Evolutionary conservation across 2,797 vertebrate species (phyloP).

Genomic region (Diglossa cyanea): DNA sequence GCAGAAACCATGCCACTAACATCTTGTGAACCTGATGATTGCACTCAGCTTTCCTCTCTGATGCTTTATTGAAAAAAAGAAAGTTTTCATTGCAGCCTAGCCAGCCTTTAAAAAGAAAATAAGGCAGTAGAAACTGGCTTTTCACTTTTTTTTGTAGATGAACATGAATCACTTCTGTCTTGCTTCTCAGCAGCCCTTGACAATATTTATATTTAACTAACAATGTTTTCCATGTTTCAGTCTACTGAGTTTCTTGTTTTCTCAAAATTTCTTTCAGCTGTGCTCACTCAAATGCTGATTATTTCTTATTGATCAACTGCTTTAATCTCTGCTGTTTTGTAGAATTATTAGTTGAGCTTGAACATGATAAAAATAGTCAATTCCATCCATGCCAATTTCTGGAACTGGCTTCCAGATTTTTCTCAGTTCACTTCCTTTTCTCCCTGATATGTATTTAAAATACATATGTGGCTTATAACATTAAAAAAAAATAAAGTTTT

Average conservation of each 20-base stretch:
- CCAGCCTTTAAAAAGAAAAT: background rate
- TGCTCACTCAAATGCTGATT: background rate
- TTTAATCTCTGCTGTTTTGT: background rate
- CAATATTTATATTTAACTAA: constrained; percentile 35
- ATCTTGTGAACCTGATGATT: background rate
- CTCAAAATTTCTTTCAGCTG: background rate
- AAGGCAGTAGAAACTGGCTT: background rate
- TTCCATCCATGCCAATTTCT: background rate
- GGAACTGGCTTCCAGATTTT: background rate
- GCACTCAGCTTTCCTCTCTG: background rate
- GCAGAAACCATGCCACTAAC: background rate
- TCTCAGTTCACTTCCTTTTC: background rate
- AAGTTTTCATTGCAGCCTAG: background rate
- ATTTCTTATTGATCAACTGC: background rate
- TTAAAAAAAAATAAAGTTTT: background rate
- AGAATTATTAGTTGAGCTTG: background rate
- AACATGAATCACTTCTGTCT: background rate
- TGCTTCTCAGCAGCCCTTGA: background rate
- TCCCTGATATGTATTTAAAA: background rate
- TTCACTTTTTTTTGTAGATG: background rate
- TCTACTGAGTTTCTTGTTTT: background rate
- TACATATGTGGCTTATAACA: background rate
- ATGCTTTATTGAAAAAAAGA: background rate
- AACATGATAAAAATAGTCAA: background rate
- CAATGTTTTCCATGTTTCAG: background rate